Percentiles rank a stretch among this genome's conserved stretches.
These are phyloP conservation scores for Struthidea cinerea DNA, from an alignment of 2,113 vertebrate species.

Conservation along the genomic window DNA sequence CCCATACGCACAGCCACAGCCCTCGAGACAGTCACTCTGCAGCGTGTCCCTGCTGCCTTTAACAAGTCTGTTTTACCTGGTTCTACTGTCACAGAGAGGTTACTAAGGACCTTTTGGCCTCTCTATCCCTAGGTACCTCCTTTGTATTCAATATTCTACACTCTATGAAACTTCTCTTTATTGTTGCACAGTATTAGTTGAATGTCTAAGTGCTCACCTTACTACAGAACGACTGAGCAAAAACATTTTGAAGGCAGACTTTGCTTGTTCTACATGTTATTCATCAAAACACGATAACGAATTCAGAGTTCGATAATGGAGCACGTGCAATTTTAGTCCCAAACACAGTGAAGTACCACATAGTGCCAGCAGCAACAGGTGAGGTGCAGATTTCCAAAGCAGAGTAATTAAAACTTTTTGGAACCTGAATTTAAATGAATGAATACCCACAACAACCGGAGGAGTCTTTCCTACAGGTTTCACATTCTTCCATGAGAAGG, in stretches of 20 bases:
- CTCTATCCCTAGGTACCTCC: not conserved
- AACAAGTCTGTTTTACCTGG: not conserved
- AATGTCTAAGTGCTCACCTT: not conserved
- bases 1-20: rapidly evolving
- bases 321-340: not conserved
- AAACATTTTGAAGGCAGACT: not conserved
- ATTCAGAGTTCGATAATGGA: not conserved
- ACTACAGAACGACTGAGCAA: not conserved
- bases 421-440: not conserved
- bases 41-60: rapidly evolving
- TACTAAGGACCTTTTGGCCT: not conserved
- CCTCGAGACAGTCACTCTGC: rapidly evolving
- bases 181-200: not conserved
- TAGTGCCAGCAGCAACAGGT: not conserved
- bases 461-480: not conserved
- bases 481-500: not conserved
- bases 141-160: not conserved
- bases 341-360: not conserved
- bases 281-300: not conserved
- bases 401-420: not conserved
- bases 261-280: not conserved
- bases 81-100: not conserved
- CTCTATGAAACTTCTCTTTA: not conserved
- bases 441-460: not conserved
- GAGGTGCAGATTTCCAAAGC: not conserved